Evolutionary conservation across 1,140 invertebrate genomes (phyloP).

Genomic region (Ruditapes philippinarum): DNA sequence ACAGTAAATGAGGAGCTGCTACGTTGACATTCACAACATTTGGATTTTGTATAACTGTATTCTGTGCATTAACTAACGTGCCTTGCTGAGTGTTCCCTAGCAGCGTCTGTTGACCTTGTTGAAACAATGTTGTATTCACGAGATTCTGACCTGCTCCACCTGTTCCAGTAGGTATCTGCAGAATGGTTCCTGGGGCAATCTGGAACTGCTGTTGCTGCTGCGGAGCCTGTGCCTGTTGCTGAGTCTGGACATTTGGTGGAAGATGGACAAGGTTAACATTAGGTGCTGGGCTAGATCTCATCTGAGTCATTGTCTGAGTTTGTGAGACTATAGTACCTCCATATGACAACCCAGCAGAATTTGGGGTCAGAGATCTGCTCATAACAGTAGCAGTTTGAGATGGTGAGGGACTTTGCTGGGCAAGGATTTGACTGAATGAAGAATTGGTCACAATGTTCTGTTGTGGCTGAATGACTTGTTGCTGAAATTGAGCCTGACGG

Average conservation of each 20-base stretch:
- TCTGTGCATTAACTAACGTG: conserved; percentile 80
- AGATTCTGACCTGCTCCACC: conserved; percentile 47
- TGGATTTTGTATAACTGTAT: conserved; percentile 82
- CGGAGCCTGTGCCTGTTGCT: conserved; percentile 22
- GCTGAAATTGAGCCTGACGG: conserved; percentile 43
- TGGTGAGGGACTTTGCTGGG: neutral
- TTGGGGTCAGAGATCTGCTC: conserved; percentile 41
- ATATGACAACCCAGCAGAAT: neutral
- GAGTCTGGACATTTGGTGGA: conserved; percentile 54
- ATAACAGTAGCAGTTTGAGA: conserved; percentile 7
- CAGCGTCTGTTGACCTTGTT: conserved; percentile 64
- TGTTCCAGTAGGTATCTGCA: conserved; percentile 64
- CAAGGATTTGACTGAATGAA: neutral
- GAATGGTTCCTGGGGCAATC: conserved; percentile 60
- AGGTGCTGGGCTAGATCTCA: conserved; percentile 40
- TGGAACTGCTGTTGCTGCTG: conserved; percentile 52
- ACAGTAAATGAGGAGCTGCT: conserved; percentile 75
- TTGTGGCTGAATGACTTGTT: conserved; percentile 54
- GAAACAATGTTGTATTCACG: conserved; percentile 34
- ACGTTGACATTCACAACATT: conserved; percentile 83
- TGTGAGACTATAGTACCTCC: neutral
- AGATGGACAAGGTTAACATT: conserved; percentile 72
- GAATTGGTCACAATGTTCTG: conserved; percentile 11
- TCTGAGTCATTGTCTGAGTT: conserved; percentile 27
- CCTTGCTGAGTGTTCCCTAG: conserved; percentile 44